A percentile compares a stretch with the other conserved stretches of the same genome.
These are phyloP conservation scores for Paralvinella palmiformis DNA, from an alignment of 1,140 invertebrate species.

Conservation along the genomic window DNA sequence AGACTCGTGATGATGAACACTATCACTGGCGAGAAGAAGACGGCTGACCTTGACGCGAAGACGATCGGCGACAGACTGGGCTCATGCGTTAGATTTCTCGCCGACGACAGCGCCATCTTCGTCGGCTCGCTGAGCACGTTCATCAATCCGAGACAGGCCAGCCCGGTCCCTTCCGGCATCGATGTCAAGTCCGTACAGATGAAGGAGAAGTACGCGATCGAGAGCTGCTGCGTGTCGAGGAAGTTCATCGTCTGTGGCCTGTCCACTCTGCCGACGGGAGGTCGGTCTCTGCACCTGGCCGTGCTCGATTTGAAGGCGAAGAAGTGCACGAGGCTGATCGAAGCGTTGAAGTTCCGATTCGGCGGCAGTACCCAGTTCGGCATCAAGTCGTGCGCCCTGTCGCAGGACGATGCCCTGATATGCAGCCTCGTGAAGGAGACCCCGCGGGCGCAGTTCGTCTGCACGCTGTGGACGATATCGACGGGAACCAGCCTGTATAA, in stretches of 20 bases:
- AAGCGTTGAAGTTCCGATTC: conserved; percentile 12
- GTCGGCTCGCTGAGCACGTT: conserved; percentile 16
- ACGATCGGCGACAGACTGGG: conserved; percentile 5
- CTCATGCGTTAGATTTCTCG: conserved; percentile 3
- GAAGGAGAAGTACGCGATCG: conserved; percentile 7
- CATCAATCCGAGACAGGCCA: background rate
- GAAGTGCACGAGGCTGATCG: conserved; percentile 3
- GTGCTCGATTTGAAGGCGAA: conserved; percentile 14
- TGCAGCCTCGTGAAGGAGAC: conserved; percentile 7
- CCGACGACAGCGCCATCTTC: conserved; percentile 10
- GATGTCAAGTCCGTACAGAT: conserved; percentile 8
- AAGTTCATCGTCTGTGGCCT: conserved; percentile 1
- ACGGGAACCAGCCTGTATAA: background rate
- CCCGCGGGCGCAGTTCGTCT: background rate
- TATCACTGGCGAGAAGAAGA: background rate
- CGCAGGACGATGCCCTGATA: background rate
- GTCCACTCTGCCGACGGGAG: conserved; percentile 7
- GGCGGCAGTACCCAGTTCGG: conserved; percentile 18
- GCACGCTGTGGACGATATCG: conserved; percentile 2
- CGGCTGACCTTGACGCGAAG: conserved; percentile 1
- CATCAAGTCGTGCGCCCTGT: conserved; percentile 12
- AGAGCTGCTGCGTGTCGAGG: conserved; percentile 8
- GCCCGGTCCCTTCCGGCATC: background rate
- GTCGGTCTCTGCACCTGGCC: conserved; percentile 12
- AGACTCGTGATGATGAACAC: conserved; percentile 1